phyloP scores from a whole-genome alignment of 2,797 vertebrate genomes.

The Strix occidentalis region DNA sequence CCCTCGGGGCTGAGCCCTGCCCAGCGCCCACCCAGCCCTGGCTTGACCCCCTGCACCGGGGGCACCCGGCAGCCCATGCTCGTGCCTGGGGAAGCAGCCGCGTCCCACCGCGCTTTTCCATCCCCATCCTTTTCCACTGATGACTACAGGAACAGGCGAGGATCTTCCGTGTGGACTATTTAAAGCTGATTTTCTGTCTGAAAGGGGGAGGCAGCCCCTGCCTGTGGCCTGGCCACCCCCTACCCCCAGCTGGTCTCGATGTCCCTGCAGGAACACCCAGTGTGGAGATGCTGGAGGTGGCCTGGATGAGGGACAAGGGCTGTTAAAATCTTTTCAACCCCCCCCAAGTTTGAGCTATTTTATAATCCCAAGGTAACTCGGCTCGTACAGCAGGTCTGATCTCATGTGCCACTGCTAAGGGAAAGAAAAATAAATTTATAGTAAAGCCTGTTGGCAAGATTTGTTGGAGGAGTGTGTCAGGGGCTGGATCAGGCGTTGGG shows the following conservation, averaged over 20 bases:
- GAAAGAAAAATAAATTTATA: neutral
- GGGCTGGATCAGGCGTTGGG: neutral
- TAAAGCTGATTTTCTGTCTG: neutral
- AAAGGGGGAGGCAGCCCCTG: neutral
- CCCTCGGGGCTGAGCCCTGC: neutral
- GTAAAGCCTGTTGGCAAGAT: neutral
- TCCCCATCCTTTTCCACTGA: neutral
- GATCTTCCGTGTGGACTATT: neutral
- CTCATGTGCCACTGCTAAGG: fast-evolving
- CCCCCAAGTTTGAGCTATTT: fast-evolving
- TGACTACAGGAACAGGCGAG: neutral
- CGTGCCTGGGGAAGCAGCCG: neutral
- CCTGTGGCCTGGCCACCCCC: neutral
- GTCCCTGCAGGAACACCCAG: neutral
- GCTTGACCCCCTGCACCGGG: neutral
- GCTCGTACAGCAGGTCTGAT: neutral
- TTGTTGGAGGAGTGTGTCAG: neutral
- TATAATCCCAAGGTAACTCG: too few species aligned
- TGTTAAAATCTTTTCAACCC: neutral
- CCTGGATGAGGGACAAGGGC: neutral
- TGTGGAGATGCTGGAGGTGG: neutral
- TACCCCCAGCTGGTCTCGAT: fast-evolving
- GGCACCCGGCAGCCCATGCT: fast-evolving
- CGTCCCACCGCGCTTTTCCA: fast-evolving
- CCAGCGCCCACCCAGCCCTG: neutral